Base-by-base conservation (phyloP, 2,797 vertebrate genomes). In the Spheniscus humboldti region DNA sequence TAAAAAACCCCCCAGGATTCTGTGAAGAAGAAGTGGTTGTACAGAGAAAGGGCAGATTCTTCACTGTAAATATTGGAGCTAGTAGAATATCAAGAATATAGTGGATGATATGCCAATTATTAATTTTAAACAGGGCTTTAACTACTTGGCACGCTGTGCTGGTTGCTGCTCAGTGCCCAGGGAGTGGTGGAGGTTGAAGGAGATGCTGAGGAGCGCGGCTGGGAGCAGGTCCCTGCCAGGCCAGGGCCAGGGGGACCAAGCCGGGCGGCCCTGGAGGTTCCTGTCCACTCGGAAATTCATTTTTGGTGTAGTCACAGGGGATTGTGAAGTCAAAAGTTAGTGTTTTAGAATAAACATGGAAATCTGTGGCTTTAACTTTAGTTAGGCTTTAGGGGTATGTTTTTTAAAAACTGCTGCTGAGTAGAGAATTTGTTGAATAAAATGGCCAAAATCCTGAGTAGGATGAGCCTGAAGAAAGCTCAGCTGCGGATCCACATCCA, bases 91-190 rank as follows among this genome's bases (percentile, higher is more conserved):
- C 14, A 1, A 23, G 30, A 56, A 28, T 50, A 16, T 2, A 16
- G 11, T 9, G n/a, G 52, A 22, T 45, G 9, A 64, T 18, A 5
- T 24, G 59, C 27, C 25, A 64, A 4, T 14, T n/a, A 25, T 43
- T 64, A 18, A 35, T 63, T 59, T 74, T 76, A 47, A 77, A 18
- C 22, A 1, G 28, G 84, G 6, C 30, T 86, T 87, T 50, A 18
- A 18, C 7, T 79, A 7, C 47, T 35, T 57, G 37, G 27, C 50
- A 3, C 3, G 6, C 35, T 0, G 0, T 69, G 68, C 53, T 45
- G 31, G 27, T 19, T 52, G 68, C 33, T 83, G 41, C 53, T n/a
- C 11, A 1, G 17, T 60, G 72, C 52, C n/a, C 2, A 1, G 47
- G 33, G 5, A 4, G 6, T 20, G 39, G 27, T 43, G 67, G 48